phyloP scores from a whole-genome alignment of 2,797 vertebrate genomes.

The Cercopithecus petaurista region DNA sequence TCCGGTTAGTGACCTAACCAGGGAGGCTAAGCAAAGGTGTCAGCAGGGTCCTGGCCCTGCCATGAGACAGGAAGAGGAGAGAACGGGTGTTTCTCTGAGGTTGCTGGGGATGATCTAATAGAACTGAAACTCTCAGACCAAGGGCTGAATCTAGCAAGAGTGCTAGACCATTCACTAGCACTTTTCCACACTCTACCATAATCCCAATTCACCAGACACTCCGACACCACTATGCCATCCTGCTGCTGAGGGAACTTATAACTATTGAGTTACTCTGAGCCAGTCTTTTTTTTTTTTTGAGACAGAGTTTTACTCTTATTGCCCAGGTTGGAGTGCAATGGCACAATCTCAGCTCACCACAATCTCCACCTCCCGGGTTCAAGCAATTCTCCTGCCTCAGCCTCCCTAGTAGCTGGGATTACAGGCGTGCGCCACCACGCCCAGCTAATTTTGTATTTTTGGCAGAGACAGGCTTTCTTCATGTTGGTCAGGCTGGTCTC shows the following conservation, averaged over 20 bases:
- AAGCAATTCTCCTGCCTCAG: no score
- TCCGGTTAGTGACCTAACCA: neutral
- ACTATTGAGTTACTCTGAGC: neutral
- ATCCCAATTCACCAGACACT: neutral
- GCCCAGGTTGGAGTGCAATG: no score
- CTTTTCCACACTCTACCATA: no score
- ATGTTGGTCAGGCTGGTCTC: no score
- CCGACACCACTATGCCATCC: neutral
- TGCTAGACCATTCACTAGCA: neutral
- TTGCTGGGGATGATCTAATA: neutral
- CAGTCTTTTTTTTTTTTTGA: no score
- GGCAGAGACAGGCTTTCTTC: no score
- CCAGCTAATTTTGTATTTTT: no score
- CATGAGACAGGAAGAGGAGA: neutral
- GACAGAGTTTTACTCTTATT: no score
- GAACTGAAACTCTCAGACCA: neutral
- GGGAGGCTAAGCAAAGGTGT: neutral
- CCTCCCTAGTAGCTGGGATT: no score
- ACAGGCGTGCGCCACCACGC: fast-evolving
- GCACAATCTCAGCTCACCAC: no score
- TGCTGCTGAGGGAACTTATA: neutral
- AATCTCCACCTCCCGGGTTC: no score
- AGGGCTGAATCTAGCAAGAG: neutral
- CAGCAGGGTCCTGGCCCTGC: neutral
- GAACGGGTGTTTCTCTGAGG: neutral